A percentile compares a stretch with the other conserved stretches of the same genome.
phyloP scores from a whole-genome alignment of 2,113 vertebrate species.

The Otis tarda region DNA sequence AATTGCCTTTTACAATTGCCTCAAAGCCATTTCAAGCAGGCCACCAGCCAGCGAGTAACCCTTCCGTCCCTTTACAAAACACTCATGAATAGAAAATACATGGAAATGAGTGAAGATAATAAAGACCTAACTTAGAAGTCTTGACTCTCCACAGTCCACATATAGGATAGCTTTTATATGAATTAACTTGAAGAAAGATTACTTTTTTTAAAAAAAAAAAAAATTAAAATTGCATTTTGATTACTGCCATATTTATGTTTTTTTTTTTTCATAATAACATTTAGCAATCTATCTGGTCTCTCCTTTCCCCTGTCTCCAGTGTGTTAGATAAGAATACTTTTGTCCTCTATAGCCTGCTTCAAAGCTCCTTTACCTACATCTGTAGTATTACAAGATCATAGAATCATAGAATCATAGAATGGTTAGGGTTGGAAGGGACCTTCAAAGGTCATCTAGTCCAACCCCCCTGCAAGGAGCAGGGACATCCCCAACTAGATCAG shows the following conservation, averaged over 20 bases:
- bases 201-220: background rate
- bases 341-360: background rate
- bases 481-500: too few relatives aligned
- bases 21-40: background rate
- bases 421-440: too few relatives aligned
- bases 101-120: background rate
- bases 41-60: background rate
- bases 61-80: background rate
- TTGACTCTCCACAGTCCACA: background rate
- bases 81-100: background rate
- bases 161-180: background rate
- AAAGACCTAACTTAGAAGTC: background rate
- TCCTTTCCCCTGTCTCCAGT: background rate
- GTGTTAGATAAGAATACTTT: background rate
- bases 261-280: background rate
- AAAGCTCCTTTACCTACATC: background rate
- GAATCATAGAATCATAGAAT: too few relatives aligned
- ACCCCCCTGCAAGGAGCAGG: too few relatives aligned
- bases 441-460: too few relatives aligned
- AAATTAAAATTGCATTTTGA: background rate
- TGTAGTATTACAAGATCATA: background rate
- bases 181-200: background rate
- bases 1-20: background rate
- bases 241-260: background rate
- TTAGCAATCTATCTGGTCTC: background rate